These are phyloP conservation scores for Melitaea athalia DNA, from an alignment of 2,888 invertebrate species.

Conservation along the genomic window DNA sequence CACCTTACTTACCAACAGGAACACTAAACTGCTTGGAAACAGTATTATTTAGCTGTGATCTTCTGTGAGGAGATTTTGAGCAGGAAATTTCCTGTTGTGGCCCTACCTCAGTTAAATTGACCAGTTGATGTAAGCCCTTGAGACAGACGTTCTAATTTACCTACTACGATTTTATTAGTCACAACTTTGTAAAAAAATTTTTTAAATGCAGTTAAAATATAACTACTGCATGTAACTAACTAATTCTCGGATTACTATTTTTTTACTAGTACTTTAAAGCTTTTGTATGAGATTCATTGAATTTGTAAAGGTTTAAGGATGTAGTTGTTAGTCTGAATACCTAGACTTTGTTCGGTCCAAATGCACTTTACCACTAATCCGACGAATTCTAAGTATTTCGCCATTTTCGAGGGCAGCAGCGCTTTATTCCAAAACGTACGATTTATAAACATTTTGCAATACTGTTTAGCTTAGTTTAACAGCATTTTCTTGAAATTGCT, in stretches of 20 bases:
- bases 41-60: too few relatives aligned
- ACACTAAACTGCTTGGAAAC: too few relatives aligned
- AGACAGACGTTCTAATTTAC: too few relatives aligned
- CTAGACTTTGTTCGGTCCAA: constrained; percentile 3
- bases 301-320: constrained; percentile 5
- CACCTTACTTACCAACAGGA: too few relatives aligned
- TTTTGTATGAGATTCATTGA: not conserved
- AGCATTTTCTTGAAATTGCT: not conserved
- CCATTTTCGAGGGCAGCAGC: not conserved
- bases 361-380: constrained; percentile 26
- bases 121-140: too few relatives aligned
- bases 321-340: not conserved
- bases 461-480: not conserved
- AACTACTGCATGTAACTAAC: too few relatives aligned
- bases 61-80: too few relatives aligned
- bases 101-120: too few relatives aligned
- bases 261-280: not conserved
- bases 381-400: constrained; percentile 15
- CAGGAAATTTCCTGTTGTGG: too few relatives aligned
- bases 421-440: constrained; percentile 3
- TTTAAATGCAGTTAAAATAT: too few relatives aligned
- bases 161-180: too few relatives aligned
- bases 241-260: not conserved
- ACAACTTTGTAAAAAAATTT: too few relatives aligned
- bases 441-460: constrained; percentile 1